These are phyloP conservation scores for Odocoileus hemionus DNA, from an alignment of 2,113 vertebrate species.

Conservation along the genomic window DNA sequence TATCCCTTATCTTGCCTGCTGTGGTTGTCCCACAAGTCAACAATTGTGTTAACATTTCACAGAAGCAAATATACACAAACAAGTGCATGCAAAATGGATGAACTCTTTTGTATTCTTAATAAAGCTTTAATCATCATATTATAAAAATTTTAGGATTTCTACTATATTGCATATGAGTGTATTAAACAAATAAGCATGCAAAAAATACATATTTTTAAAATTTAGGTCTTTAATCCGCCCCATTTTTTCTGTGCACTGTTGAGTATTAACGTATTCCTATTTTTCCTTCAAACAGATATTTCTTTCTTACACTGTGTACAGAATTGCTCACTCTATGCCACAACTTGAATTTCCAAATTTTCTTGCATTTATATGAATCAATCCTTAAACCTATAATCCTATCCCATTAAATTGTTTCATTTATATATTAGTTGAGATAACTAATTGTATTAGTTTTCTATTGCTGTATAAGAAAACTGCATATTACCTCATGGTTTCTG, in stretches of 20 bases:
- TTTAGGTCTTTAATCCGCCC: not conserved
- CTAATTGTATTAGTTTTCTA: not conserved
- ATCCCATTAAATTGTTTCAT: not conserved
- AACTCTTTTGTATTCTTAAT: not conserved
- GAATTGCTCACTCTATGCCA: not conserved
- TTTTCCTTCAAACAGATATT: not conserved
- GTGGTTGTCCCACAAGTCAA: not conserved
- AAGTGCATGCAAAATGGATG: not conserved
- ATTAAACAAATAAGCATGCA: not conserved
- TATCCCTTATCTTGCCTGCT: not conserved
- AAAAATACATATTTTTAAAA: not conserved
- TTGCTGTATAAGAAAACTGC: not conserved
- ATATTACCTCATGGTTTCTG: not conserved
- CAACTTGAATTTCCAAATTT: not conserved
- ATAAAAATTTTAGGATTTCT: not conserved
- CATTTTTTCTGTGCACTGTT: not conserved
- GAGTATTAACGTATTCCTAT: not conserved
- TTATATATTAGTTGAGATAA: not conserved
- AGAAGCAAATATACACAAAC: not conserved
- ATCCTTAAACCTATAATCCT: not conserved
- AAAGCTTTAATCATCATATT: not conserved
- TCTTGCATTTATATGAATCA: not conserved
- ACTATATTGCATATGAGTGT: not conserved
- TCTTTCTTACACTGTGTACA: not conserved
- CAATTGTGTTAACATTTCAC: not conserved